A percentile compares a stretch with the other conserved stretches of the same genome.
Conservation (phyloP, 2,113 vertebrate genomes). For the Lepisosteus osseus region DNA sequence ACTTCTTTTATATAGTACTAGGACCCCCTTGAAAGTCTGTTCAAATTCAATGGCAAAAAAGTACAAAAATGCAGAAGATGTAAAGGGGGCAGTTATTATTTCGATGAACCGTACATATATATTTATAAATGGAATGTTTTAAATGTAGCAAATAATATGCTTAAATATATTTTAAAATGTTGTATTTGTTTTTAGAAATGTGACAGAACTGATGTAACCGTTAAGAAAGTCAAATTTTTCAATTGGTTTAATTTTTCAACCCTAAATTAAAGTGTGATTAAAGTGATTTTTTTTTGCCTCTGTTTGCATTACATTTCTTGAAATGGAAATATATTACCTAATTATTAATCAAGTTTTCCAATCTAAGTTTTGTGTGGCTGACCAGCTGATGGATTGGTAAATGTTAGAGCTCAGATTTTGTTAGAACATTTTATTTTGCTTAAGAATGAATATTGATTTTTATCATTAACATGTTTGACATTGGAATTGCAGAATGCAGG, state of each 20-base stretch:
- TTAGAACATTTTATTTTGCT: conserved; percentile 17
- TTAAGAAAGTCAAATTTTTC: no score
- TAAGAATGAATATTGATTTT: neutral
- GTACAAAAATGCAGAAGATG: no score
- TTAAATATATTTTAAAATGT: neutral
- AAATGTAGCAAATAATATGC: neutral
- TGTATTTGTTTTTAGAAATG: neutral
- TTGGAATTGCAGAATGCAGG: conserved; percentile 95
- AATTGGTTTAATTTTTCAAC: no score
- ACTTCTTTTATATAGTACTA: no score
- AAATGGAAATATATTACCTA: conserved; percentile 29
- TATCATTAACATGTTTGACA: conserved; percentile 72
- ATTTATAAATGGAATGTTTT: no score
- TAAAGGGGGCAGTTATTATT: no score
- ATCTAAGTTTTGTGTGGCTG: conserved; percentile 47
- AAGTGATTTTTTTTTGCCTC: no score
- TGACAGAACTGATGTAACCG: neutral
- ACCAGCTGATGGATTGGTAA: conserved; percentile 48
- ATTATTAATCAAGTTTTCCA: conserved; percentile 62
- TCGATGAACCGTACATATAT: no score
- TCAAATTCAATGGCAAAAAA: no score
- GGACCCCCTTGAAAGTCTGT: no score
- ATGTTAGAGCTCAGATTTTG: conserved; percentile 39
- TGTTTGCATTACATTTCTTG: neutral
- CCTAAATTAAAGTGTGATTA: no score